phyloP scores from a whole-genome alignment of 2,888 invertebrate genomes.

The Ethmia dodecea region DNA sequence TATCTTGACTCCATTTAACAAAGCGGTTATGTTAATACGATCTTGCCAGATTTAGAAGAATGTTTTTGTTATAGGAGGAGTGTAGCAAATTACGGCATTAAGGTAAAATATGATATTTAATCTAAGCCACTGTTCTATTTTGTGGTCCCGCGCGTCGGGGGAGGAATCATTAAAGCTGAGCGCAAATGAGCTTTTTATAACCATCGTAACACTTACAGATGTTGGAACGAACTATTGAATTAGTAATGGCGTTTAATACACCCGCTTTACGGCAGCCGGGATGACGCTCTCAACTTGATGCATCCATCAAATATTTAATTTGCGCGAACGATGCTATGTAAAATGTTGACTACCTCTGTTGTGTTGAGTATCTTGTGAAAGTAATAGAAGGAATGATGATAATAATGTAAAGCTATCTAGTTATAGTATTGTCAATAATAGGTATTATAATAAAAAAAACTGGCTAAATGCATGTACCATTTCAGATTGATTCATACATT shows the following conservation, averaged over 20 bases:
- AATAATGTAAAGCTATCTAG: too few relatives aligned
- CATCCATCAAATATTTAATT: constrained; percentile 49
- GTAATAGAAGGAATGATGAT: too few relatives aligned
- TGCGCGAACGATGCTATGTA: constrained; percentile 21
- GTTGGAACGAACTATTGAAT: constrained; percentile 60
- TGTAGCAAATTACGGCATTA: constrained; percentile 56
- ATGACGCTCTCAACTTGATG: constrained; percentile 41
- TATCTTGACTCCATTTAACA: constrained; percentile 75
- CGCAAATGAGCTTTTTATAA: constrained; percentile 61
- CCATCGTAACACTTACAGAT: constrained; percentile 58
- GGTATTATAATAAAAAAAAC: too few relatives aligned
- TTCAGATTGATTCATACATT: too few relatives aligned
- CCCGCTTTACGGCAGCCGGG: constrained; percentile 44
- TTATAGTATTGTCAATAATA: too few relatives aligned
- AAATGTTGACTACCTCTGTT: too few relatives aligned
- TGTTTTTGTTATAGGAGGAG: constrained; percentile 61
- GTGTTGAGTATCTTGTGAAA: too few relatives aligned
- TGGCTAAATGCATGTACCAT: too few relatives aligned
- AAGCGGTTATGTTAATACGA: constrained; percentile 75
- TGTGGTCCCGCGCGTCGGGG: constrained; percentile 33
- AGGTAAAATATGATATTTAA: constrained; percentile 55
- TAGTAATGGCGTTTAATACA: constrained; percentile 58
- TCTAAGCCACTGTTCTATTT: constrained; percentile 45
- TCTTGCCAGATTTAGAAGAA: constrained; percentile 63
- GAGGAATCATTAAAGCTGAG: constrained; percentile 51